A percentile compares a stretch with the other conserved stretches of the same genome.
Conservation (phyloP, 2,113 vertebrate species). For the Acrocephalus arundinaceus region DNA sequence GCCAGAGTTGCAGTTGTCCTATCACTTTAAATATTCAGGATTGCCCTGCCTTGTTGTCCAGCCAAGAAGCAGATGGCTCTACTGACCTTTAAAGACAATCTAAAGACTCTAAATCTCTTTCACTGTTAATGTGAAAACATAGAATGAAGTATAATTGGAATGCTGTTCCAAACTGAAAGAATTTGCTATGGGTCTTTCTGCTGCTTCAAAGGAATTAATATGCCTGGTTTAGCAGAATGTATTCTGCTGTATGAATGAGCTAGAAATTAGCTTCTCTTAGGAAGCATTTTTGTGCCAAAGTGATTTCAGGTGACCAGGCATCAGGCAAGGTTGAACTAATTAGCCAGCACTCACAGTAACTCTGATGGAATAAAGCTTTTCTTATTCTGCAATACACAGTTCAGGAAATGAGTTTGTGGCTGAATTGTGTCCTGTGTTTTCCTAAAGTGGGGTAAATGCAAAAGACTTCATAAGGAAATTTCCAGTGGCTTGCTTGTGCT, state of each 20-base stretch:
- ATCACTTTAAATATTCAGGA: background rate
- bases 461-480: background rate
- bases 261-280: background rate
- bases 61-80: background rate
- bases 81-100: background rate
- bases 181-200: background rate
- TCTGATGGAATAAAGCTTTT: conserved; percentile 14
- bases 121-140: background rate
- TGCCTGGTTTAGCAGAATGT: background rate
- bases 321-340: background rate
- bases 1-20: background rate
- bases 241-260: background rate
- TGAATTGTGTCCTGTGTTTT: background rate
- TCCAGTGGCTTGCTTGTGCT: background rate
- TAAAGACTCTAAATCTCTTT: background rate
- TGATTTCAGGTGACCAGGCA: background rate
- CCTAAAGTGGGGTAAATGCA: background rate
- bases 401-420: background rate
- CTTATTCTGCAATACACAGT: background rate
- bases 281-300: background rate
- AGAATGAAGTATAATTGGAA: background rate
- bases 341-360: background rate
- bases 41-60: background rate
- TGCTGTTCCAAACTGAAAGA: background rate
- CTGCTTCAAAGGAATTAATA: background rate